Percentiles rank a stretch among this genome's conserved stretches.
phyloP scores from a whole-genome alignment of 2,888 invertebrate species.

The Brenthis ino region DNA sequence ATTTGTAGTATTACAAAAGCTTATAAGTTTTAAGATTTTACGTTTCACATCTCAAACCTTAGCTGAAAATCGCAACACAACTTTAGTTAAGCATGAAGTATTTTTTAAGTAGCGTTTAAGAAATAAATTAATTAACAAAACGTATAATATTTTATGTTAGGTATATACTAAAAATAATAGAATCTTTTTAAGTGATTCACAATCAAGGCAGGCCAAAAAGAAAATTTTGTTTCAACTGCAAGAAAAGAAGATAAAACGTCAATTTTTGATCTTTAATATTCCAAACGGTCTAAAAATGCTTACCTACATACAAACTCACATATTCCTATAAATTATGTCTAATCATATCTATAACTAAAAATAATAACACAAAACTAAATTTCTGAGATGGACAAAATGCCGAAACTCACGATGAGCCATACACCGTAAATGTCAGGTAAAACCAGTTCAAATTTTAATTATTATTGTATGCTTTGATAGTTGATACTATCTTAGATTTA shows the following conservation, averaged over 20 bases:
- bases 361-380: background rate
- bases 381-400: conserved; percentile 7
- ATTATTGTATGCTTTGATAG: too few species aligned
- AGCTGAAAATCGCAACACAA: too few species aligned
- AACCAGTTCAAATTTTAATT: background rate
- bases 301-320: background rate
- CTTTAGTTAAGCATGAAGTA: too few species aligned
- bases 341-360: background rate
- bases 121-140: too few species aligned
- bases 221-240: background rate
- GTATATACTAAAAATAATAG: too few species aligned
- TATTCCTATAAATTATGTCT: conserved; percentile 1
- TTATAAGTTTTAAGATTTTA: too few species aligned
- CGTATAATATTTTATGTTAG: too few species aligned
- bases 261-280: background rate
- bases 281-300: too few species aligned
- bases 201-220: conserved; percentile 13
- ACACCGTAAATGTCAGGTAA: conserved; percentile 10
- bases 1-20: too few species aligned
- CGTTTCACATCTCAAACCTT: too few species aligned
- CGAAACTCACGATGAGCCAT: conserved; percentile 7
- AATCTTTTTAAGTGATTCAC: background rate
- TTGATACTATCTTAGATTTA: too few species aligned
- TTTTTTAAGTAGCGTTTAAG: too few species aligned
- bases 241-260: background rate